Evolutionary conservation across 2,888 invertebrate species (phyloP).

Genomic region (Tachystola acroxantha): DNA sequence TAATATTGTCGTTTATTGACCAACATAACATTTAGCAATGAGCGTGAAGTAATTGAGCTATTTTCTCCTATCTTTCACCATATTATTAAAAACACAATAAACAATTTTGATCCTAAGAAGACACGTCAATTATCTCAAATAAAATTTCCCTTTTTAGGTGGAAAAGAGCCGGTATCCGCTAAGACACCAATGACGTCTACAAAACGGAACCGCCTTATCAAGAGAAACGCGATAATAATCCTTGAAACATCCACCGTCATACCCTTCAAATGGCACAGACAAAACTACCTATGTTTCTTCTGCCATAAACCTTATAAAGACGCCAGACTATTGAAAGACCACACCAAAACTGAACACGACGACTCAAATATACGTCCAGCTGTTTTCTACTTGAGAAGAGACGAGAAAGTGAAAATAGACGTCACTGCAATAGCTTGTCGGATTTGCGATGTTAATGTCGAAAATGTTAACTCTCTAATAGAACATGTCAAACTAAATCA

Average conservation of each 20-base stretch:
- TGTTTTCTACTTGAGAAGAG: slow-evolving; percentile 50
- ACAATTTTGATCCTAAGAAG: no score
- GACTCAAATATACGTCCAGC: slow-evolving; percentile 48
- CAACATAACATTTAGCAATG: no score
- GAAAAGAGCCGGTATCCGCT: slow-evolving; percentile 31
- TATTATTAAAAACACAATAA: no score
- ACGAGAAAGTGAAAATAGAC: slow-evolving; percentile 66
- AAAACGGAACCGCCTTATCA: slow-evolving; percentile 57
- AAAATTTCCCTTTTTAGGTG: slow-evolving; percentile 60
- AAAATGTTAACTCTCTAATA: slow-evolving; percentile 33
- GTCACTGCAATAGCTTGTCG: slow-evolving; percentile 39
- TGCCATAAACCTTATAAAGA: slow-evolving; percentile 56
- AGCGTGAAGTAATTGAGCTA: no score
- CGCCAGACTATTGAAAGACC: slow-evolving; percentile 47
- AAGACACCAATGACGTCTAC: slow-evolving; percentile 52
- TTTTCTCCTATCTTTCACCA: no score
- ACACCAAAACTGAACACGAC: slow-evolving; percentile 45
- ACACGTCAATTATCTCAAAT: slow-evolving; percentile 24
- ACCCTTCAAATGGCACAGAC: slow-evolving; percentile 68
- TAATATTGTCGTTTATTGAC: no score
- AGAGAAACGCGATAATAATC: slow-evolving; percentile 53
- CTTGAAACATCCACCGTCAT: slow-evolving; percentile 51
- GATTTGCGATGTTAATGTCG: slow-evolving; percentile 30
- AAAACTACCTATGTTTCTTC: slow-evolving; percentile 62
- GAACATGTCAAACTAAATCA: slow-evolving; percentile 45